phyloP scores from a whole-genome alignment of 2,113 vertebrate species.

The Mesoclemmys tuberculata region DNA sequence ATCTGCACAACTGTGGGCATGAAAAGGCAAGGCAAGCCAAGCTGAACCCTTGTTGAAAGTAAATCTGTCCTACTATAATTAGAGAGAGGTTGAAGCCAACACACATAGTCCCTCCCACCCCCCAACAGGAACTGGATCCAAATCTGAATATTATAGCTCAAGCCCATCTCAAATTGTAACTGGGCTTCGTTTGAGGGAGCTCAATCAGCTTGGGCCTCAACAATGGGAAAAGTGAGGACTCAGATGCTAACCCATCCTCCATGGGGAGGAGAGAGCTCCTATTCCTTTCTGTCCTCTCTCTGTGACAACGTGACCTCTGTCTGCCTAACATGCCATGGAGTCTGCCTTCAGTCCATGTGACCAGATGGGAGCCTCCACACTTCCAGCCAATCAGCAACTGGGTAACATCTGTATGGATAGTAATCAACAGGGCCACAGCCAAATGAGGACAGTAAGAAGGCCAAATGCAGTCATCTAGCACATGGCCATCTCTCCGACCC shows the following conservation, averaged over 20 bases:
- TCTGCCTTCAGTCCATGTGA: background rate
- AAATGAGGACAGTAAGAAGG: background rate
- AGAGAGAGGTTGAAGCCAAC: background rate
- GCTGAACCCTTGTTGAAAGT: background rate
- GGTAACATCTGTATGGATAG: background rate
- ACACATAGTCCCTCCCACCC: background rate
- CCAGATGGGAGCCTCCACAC: background rate
- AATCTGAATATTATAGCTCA: background rate
- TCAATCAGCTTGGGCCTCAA: background rate
- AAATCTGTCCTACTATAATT: background rate
- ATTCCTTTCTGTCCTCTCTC: background rate
- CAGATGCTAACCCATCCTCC: background rate
- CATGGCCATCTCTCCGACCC: fast-evolving
- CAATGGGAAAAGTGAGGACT: fast-evolving
- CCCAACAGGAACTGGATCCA: background rate
- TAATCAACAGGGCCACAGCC: background rate
- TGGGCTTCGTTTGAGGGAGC: background rate
- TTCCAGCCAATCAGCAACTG: background rate
- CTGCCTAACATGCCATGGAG: background rate
- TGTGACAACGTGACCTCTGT: background rate
- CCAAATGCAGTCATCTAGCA: background rate
- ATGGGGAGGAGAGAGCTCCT: background rate
- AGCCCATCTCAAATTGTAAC: background rate
- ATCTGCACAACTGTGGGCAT: too few species aligned
- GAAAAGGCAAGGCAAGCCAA: too few species aligned